Evolutionary conservation across 2,888 invertebrate genomes (phyloP).

Genomic region (Cryptus armator): DNA sequence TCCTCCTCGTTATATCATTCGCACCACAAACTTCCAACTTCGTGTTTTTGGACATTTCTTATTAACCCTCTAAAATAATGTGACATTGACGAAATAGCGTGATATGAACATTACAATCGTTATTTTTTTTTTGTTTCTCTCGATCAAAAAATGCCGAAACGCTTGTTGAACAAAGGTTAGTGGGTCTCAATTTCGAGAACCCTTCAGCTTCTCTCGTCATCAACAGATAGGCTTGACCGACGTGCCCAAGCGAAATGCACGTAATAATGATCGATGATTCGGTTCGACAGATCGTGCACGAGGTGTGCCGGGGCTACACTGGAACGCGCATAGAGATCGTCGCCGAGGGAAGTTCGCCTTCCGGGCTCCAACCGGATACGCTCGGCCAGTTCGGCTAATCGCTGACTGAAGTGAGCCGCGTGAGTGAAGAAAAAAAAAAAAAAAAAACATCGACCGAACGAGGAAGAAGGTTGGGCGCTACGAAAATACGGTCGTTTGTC

Average conservation of each 20-base stretch:
- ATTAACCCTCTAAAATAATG: not conserved
- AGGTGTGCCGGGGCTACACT: slow-evolving; percentile 75
- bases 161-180: slow-evolving; percentile 17
- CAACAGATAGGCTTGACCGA: slow-evolving; percentile 60
- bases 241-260: slow-evolving; percentile 66
- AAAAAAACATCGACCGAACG: slow-evolving; percentile 11
- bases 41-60: not conserved
- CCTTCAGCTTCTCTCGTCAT: slow-evolving; percentile 26
- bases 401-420: slow-evolving; percentile 69
- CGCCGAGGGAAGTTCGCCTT: slow-evolving; percentile 75
- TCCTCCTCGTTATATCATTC: not conserved
- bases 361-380: slow-evolving; percentile 78
- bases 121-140: not conserved
- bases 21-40: not conserved
- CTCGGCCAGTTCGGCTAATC: slow-evolving; percentile 78
- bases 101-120: not conserved
- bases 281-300: slow-evolving; percentile 76
- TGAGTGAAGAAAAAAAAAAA: slow-evolving; percentile 64
- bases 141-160: not conserved
- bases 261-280: slow-evolving; percentile 73
- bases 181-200: slow-evolving; percentile 8
- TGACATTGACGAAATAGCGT: not conserved
- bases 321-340: slow-evolving; percentile 69
- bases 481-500: slow-evolving; percentile 56
- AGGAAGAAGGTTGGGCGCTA: slow-evolving; percentile 54